Evolutionary conservation across 2,888 invertebrate genomes (phyloP).

Genomic region (Polylopha cassiicola): DNA sequence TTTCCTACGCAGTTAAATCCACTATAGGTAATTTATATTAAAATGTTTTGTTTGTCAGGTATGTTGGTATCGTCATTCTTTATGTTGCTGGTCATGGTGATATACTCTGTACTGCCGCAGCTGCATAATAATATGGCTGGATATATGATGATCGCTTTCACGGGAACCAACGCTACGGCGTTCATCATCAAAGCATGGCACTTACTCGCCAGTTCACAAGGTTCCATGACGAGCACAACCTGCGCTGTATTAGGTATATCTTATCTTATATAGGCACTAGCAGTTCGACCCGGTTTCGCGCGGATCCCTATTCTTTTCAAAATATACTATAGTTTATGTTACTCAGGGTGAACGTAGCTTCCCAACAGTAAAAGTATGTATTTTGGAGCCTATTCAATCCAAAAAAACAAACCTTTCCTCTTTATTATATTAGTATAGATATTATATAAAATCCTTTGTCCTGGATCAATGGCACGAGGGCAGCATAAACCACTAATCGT

Average conservation of each 20-base stretch:
- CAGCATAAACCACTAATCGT: too few relatives aligned
- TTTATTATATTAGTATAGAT: too few relatives aligned
- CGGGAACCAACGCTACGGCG: slow-evolving; percentile 2
- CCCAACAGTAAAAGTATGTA: too few relatives aligned
- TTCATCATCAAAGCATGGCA: slow-evolving; percentile 5
- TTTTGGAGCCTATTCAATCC: too few relatives aligned
- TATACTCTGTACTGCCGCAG: slow-evolving; percentile 6
- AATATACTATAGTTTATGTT: too few relatives aligned
- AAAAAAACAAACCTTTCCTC: too few relatives aligned
- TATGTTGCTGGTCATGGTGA: slow-evolving; percentile 2
- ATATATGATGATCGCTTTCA: slow-evolving; percentile 2
- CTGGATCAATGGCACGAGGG: too few relatives aligned
- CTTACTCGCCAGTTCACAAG: not conserved
- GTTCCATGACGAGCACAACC: not conserved
- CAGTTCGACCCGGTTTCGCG: too few relatives aligned
- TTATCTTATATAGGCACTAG: too few relatives aligned
- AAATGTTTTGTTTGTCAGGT: not conserved
- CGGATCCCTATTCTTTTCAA: too few relatives aligned
- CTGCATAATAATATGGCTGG: slow-evolving; percentile 7
- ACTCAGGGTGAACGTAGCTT: too few relatives aligned
- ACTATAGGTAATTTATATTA: not conserved
- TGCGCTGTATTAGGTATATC: slow-evolving; percentile 7
- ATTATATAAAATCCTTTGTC: too few relatives aligned
- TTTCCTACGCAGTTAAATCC: not conserved
- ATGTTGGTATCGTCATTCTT: slow-evolving; percentile 3